phyloP scores from a whole-genome alignment of 1,140 invertebrate genomes.

The Spodoptera litura region DNA sequence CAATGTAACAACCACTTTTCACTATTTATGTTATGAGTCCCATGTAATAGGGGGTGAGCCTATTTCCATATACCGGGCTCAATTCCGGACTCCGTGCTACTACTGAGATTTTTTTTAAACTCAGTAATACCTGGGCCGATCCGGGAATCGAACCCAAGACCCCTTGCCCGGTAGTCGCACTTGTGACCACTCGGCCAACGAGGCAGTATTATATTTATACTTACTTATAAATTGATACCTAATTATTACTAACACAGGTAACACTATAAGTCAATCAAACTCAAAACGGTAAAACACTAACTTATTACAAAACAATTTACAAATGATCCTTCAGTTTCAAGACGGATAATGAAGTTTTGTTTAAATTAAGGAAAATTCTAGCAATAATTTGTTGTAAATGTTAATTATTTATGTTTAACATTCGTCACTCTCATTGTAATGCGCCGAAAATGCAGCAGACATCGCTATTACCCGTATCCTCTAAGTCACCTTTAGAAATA shows the following conservation, averaged over 20 bases:
- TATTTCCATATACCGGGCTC: too few relatives aligned
- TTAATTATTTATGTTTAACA: slow-evolving; percentile 11
- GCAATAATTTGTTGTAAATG: slow-evolving; percentile 5
- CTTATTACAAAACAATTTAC: slow-evolving; percentile 7
- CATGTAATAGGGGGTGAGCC: too few relatives aligned
- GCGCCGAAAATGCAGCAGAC: background rate
- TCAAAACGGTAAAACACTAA: background rate
- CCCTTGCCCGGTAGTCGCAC: too few relatives aligned
- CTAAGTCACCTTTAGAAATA: background rate
- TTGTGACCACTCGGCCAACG: too few relatives aligned
- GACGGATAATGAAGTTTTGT: slow-evolving; percentile 15
- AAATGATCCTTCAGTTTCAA: slow-evolving; percentile 20
- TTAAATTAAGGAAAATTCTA: slow-evolving; percentile 31
- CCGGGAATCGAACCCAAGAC: too few relatives aligned
- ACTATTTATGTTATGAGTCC: too few relatives aligned
- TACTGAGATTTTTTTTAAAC: too few relatives aligned
- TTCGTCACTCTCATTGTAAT: slow-evolving; percentile 14
- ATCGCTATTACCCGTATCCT: slow-evolving; percentile 10
- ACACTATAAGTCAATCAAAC: background rate
- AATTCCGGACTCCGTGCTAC: too few relatives aligned
- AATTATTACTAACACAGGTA: background rate
- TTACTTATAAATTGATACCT: background rate
- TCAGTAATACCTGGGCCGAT: too few relatives aligned
- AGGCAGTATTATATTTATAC: background rate
- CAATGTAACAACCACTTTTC: too few relatives aligned